Evolutionary conservation across 2,888 invertebrate species (phyloP).

Genomic region (Cheilosia vernalis): DNA sequence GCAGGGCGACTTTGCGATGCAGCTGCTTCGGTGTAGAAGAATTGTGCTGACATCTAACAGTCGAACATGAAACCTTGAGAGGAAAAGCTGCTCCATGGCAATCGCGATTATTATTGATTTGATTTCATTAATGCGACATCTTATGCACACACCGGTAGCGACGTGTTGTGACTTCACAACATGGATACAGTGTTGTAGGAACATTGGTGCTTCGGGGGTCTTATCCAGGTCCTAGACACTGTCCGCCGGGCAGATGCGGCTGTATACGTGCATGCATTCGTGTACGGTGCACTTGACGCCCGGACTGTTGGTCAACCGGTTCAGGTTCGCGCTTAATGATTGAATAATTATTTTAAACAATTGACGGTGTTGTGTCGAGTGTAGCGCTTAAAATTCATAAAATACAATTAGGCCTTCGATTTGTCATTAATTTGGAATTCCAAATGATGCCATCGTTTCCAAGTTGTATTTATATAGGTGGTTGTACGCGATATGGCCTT

Average conservation of each 20-base stretch:
- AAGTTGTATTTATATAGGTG: conserved; percentile 12
- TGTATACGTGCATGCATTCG: conserved; percentile 14
- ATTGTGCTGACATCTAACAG: conserved; percentile 69
- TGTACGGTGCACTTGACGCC: conserved; percentile 53
- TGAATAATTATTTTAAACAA: conserved; percentile 74
- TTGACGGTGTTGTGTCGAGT: conserved; percentile 70
- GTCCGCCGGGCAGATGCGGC: conserved; percentile 5
- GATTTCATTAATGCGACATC: conserved; percentile 65
- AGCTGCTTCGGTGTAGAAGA: conserved; percentile 36
- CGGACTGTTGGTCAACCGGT: conserved; percentile 22
- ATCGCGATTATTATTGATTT: conserved; percentile 70
- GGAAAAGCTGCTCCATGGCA: conserved; percentile 15
- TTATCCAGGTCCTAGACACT: conserved; percentile 50
- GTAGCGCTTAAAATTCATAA: conserved; percentile 70
- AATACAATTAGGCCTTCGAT: conserved; percentile 75
- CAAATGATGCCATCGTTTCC: conserved; percentile 64
- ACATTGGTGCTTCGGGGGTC: conserved; percentile 28
- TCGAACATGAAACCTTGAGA: conserved; percentile 42
- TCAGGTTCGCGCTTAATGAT: conserved; percentile 69
- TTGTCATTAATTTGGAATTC: conserved; percentile 74
- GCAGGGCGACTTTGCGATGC: conserved; percentile 20
- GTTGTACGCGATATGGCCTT: conserved; percentile 30
- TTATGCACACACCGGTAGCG: conserved; percentile 64
- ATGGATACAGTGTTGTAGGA: conserved; percentile 58
- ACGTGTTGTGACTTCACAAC: conserved; percentile 69